phyloP scores from a whole-genome alignment of 2,888 invertebrate genomes.

The Drosophila merina region DNA sequence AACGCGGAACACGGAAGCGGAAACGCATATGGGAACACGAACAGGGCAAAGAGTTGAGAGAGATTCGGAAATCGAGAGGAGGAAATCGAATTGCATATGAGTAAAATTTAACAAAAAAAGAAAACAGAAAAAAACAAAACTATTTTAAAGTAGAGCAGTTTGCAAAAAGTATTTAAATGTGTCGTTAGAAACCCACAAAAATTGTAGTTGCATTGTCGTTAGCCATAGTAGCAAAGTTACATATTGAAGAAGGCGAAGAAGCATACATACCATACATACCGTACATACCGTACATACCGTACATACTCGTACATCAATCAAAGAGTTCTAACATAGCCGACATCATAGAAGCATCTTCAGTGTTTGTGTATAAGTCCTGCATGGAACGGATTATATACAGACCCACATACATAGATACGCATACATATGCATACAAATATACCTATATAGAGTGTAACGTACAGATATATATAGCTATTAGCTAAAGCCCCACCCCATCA shows the following conservation, averaged over 20 bases:
- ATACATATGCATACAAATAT: constrained; percentile 48
- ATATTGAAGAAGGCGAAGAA: constrained; percentile 38
- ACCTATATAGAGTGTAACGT: constrained; percentile 40
- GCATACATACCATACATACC: constrained; percentile 64
- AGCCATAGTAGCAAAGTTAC: constrained; percentile 64
- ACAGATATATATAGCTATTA: constrained; percentile 45
- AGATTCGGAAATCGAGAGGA: constrained; percentile 23
- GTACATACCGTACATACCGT: constrained; percentile 6
- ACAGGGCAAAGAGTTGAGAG: constrained; percentile 27
- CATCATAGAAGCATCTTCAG: constrained; percentile 57
- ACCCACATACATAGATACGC: constrained; percentile 53
- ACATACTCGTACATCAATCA: constrained; percentile 56
- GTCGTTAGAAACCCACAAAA: constrained; percentile 67
- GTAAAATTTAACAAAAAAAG: constrained; percentile 27
- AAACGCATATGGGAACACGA: constrained; percentile 36
- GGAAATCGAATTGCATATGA: constrained; percentile 42
- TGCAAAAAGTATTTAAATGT: constrained; percentile 76
- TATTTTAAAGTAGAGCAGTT: constrained; percentile 79
- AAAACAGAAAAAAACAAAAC: constrained; percentile 42
- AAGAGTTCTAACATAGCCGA: constrained; percentile 50
- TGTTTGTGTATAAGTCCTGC: constrained; percentile 74
- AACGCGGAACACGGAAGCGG: constrained; percentile 7
- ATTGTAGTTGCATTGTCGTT: constrained; percentile 77
- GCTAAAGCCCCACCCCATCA: constrained; percentile 40
- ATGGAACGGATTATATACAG: constrained; percentile 61